A percentile compares a stretch with the other conserved stretches of the same genome.
Conservation (phyloP, 2,888 invertebrate genomes). For the Acleris emargana region DNA sequence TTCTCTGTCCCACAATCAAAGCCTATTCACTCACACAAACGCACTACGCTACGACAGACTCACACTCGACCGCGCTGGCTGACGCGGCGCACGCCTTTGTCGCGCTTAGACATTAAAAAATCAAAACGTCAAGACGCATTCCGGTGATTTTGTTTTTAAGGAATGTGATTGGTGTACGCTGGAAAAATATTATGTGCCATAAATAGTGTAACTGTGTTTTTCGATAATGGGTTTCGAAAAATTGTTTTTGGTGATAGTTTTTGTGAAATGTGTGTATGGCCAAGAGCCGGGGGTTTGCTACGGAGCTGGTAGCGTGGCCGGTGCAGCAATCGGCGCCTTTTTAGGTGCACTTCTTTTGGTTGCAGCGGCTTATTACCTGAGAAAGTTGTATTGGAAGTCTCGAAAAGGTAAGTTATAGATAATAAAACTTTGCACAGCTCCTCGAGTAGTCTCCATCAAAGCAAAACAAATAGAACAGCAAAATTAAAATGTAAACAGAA, state of each 20-base stretch:
- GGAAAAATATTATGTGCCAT: conserved; percentile 71
- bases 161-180: conserved; percentile 70
- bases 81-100: conserved; percentile 64
- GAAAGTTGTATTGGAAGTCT: conserved; percentile 85
- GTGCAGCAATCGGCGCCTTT: conserved; percentile 88
- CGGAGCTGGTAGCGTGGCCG: conserved; percentile 87
- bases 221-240: conserved; percentile 70
- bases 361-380: conserved; percentile 82
- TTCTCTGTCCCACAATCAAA: conserved; percentile 74
- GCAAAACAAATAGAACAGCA: background rate
- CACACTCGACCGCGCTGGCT: conserved; percentile 70
- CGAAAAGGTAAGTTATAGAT: conserved; percentile 75
- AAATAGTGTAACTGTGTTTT: conserved; percentile 50
- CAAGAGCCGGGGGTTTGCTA: conserved; percentile 83
- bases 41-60: conserved; percentile 6
- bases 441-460: background rate
- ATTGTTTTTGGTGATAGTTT: conserved; percentile 73
- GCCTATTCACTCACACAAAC: conserved; percentile 57
- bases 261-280: conserved; percentile 74
- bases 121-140: conserved; percentile 58
- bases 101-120: conserved; percentile 44
- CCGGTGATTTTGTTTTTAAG: conserved; percentile 54
- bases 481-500: no score
- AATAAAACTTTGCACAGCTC: background rate
- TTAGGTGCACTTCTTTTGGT: conserved; percentile 85